Percentiles rank a stretch among this genome's conserved stretches.
These are phyloP conservation scores for Gymnocephalus cernua DNA, from an alignment of 2,113 vertebrate species.

Conservation along the genomic window DNA sequence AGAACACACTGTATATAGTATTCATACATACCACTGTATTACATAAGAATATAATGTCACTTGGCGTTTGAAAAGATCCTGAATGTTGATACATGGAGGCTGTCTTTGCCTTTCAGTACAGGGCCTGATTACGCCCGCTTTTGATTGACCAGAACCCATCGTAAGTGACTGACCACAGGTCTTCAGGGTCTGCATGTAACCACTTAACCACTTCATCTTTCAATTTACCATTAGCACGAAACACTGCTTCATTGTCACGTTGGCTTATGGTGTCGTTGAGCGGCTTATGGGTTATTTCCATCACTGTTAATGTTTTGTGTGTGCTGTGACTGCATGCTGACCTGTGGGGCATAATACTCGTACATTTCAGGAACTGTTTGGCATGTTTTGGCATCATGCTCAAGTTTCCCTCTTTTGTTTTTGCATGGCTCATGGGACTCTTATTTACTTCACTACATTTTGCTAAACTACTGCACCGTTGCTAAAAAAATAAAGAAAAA, in stretches of 20 bases:
- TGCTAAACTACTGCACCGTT: not conserved
- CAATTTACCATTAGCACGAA: not conserved
- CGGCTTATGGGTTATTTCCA: slow-evolving; percentile 14
- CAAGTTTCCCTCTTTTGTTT: not conserved
- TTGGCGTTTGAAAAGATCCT: not conserved
- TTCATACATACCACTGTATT: not conserved
- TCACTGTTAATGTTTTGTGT: not conserved
- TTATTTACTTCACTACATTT: not conserved
- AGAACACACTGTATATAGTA: not conserved
- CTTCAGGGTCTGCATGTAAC: not conserved
- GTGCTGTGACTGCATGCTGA: not conserved
- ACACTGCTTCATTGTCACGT: not conserved
- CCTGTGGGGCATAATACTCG: not conserved
- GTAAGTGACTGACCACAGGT: slow-evolving; percentile 83
- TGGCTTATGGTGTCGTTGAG: not conserved
- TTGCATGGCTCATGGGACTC: slow-evolving; percentile 30
- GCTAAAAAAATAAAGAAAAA: not conserved
- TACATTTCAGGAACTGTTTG: not conserved
- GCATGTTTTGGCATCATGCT: slow-evolving; percentile 30
- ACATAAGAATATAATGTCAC: not conserved
- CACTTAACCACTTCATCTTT: not conserved
- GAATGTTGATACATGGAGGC: slow-evolving; percentile 40
- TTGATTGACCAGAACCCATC: slow-evolving; percentile 85
- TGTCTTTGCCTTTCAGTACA: slow-evolving; percentile 89
- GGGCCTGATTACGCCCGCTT: slow-evolving; percentile 91